phyloP scores from a whole-genome alignment of 2,888 invertebrate genomes.

The Eristalis tenax region DNA sequence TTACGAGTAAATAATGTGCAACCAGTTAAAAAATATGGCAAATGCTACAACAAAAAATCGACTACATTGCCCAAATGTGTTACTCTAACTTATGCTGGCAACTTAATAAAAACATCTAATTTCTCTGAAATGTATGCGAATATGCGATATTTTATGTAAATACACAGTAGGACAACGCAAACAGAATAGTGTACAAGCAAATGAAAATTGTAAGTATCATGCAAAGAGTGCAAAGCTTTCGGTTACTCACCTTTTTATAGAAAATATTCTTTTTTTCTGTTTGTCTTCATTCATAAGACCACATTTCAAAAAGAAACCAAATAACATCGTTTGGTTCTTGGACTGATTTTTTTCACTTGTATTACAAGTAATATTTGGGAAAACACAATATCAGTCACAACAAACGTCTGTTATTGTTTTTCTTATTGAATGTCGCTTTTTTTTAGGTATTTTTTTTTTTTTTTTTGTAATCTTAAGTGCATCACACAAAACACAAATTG shows the following conservation, averaged over 20 bases:
- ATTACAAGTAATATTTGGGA: not conserved
- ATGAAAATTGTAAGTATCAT: slow-evolving; percentile 48
- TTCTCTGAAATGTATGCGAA: not conserved
- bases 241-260: slow-evolving; percentile 55
- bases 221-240: slow-evolving; percentile 55
- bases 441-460: not conserved
- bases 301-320: slow-evolving; percentile 51
- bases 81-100: not conserved
- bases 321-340: slow-evolving; percentile 10
- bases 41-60: not conserved
- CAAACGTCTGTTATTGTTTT: slow-evolving; percentile 34
- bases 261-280: not conserved
- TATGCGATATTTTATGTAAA: not conserved
- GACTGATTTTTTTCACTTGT: slow-evolving; percentile 6
- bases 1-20: no score
- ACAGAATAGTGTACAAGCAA: slow-evolving; percentile 44
- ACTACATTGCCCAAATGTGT: not conserved
- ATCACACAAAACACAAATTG: slow-evolving; percentile 48
- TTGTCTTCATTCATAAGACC: slow-evolving; percentile 12
- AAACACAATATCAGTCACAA: not conserved
- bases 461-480: slow-evolving; percentile 21
- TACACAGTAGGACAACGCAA: slow-evolving; percentile 27
- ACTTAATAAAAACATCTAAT: not conserved
- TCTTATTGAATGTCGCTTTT: slow-evolving; percentile 22
- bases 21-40: no score